A percentile compares a stretch with the other conserved stretches of the same genome.
phyloP scores from a whole-genome alignment of 2,113 vertebrate genomes.

The Podarcis cretensis region DNA sequence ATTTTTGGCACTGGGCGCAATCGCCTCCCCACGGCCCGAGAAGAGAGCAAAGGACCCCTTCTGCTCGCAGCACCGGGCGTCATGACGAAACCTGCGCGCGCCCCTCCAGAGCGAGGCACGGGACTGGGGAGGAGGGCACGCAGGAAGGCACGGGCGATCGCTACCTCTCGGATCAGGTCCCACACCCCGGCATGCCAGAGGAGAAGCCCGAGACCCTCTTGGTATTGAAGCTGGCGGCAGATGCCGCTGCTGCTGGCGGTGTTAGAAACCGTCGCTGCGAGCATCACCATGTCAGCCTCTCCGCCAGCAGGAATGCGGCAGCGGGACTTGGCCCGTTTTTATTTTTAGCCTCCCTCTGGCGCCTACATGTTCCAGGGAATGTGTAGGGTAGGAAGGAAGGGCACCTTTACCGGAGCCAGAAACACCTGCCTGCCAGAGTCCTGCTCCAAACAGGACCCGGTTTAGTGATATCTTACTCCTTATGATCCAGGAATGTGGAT shows the following conservation, averaged over 20 bases:
- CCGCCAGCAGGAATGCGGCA: not conserved
- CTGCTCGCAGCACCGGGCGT: not conserved
- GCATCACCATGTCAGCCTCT: not conserved
- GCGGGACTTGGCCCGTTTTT: not conserved
- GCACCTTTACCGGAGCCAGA: not conserved
- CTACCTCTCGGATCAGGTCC: not conserved
- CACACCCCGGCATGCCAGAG: not conserved
- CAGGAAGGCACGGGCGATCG: not conserved
- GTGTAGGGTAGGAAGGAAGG: not conserved
- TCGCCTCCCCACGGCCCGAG: not conserved
- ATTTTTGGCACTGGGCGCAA: not conserved
- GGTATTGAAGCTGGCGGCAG: not conserved
- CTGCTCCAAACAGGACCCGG: not conserved
- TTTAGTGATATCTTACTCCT: not conserved
- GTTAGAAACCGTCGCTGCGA: not conserved
- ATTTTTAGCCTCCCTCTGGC: not conserved
- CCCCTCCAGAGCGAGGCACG: not conserved
- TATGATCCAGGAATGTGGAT: too few species aligned
- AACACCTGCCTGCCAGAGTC: not conserved
- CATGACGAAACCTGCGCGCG: not conserved
- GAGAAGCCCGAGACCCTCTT: not conserved
- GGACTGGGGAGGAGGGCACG: not conserved
- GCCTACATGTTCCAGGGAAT: not conserved
- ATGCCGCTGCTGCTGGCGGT: not conserved
- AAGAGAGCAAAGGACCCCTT: not conserved